Evolutionary conservation across 2,888 invertebrate species (phyloP), one percentile per base, ranked within the genome.

Genomic region (Lasioglossum pauxillum): DNA sequence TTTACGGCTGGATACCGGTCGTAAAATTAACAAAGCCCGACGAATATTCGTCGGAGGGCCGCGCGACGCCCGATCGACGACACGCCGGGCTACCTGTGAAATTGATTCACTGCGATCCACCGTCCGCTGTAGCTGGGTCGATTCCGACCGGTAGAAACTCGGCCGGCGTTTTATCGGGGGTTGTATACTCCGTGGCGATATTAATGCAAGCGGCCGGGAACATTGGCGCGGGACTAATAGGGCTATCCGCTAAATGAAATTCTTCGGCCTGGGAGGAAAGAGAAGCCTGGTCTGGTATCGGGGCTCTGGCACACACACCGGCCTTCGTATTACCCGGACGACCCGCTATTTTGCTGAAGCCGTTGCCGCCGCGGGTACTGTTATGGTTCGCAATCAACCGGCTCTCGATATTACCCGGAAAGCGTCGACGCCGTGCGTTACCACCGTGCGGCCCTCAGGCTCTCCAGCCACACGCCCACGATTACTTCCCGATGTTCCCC

Each of bases 371-470:
- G 80, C 84, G 84, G 78, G 82, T 88, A 79, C 81, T 76, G 89
- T 88, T 86, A 79, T 75, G 79, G 80, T 84, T 85, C 81, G 83
- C 87, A 83, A 90, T 90, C 90, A 79, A 89, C 87, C 77, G 78
- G 87, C 87, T 88, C 86, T 84, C 80, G 81, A 91, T 91, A 92
- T 91, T 92, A 92, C 89, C 91, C 91, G 90, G 92, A 92, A 92
- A 92, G 91, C 91, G 88, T 89, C 83, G 87, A 90, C 86, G 89
- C 75, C 78, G 85, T 82, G 85, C 87, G 83, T 88, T 89, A 87
- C 85, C 85, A 87, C 85, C 85, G 64, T 60, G 80, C 57, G 81
- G 83, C 89, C 83, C 84, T 12, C 75, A 85, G 78, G 83, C 82
- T 80, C 69, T 57, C 71, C 83, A 77, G 83, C 84, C 83, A 80